Percentiles rank a stretch among this genome's conserved stretches.
Conservation (phyloP, 2,888 invertebrate species). For the Bellardia bayeri region DNA sequence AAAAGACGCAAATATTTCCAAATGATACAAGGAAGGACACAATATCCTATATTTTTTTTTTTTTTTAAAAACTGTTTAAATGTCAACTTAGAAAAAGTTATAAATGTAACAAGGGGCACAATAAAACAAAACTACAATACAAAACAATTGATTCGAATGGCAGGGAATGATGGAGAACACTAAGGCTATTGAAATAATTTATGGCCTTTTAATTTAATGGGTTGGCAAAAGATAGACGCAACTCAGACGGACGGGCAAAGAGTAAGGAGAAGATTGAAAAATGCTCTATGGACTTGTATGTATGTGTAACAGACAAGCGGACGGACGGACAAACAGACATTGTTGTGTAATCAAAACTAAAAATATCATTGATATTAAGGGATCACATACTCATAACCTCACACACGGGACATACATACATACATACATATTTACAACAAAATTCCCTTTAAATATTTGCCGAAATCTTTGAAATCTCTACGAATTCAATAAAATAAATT, state of each 20-base stretch:
- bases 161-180: conserved; percentile 13
- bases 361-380: conserved; percentile 54
- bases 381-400: conserved; percentile 17
- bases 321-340: conserved; percentile 17
- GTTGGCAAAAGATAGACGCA: conserved; percentile 76
- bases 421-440: background rate
- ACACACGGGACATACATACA: background rate
- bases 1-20: conserved; percentile 28
- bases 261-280: conserved; percentile 67
- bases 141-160: conserved; percentile 54
- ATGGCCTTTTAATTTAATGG: conserved; percentile 84
- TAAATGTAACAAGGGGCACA: conserved; percentile 65
- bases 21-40: background rate
- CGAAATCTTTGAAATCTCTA: conserved; percentile 7
- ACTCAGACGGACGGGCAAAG: conserved; percentile 33
- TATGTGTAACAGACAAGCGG: conserved; percentile 6
- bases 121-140: conserved; percentile 72
- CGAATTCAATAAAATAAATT: conserved; percentile 52
- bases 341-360: conserved; percentile 44
- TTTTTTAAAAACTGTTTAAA: conserved; percentile 42
- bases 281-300: background rate
- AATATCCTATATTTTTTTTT: background rate
- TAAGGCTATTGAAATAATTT: conserved; percentile 79
- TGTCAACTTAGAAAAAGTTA: conserved; percentile 57
- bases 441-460: conserved; percentile 18